These are phyloP conservation scores for Torymus aiolomorphi DNA, from an alignment of 2,888 invertebrate genomes.

Conservation along the genomic window DNA sequence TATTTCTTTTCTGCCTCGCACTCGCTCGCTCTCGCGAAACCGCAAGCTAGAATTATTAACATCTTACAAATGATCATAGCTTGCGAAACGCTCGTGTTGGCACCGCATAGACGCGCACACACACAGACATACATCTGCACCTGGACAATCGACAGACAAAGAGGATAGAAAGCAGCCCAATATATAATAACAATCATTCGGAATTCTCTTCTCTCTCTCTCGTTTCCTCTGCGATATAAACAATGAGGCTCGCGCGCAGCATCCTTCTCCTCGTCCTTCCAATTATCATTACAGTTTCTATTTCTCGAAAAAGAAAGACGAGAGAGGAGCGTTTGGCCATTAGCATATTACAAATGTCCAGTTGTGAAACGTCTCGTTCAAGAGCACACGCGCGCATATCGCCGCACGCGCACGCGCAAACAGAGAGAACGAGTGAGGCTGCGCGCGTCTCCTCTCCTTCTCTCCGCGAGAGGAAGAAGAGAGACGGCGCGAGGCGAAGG, in stretches of 20 bases:
- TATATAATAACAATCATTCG: slow-evolving; percentile 25
- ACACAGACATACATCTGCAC: background rate
- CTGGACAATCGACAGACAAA: slow-evolving; percentile 10
- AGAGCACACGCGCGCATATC: slow-evolving; percentile 12
- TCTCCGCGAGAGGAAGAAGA: slow-evolving; percentile 36
- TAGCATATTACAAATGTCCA: slow-evolving; percentile 46
- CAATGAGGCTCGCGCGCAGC: slow-evolving; percentile 14
- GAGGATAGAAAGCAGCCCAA: background rate
- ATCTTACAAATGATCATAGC: slow-evolving; percentile 47
- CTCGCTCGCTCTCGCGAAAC: background rate
- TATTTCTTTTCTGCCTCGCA: slow-evolving; percentile 15
- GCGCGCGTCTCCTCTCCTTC: too few relatives aligned
- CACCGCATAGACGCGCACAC: too few relatives aligned
- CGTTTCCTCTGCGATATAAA: slow-evolving; percentile 15
- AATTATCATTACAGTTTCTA: slow-evolving; percentile 26
- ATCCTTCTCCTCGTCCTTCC: slow-evolving; percentile 4
- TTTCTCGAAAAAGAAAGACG: background rate
- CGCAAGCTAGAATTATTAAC: slow-evolving; percentile 34
- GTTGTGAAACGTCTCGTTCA: slow-evolving; percentile 49
- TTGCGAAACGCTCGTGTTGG: slow-evolving; percentile 31
- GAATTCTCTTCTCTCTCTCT: background rate
- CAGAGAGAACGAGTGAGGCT: slow-evolving; percentile 19
- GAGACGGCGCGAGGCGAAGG: background rate
- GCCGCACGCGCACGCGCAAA: background rate
- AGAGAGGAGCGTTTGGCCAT: background rate